Evolutionary conservation across 2,113 vertebrate genomes (phyloP), one percentile per base, ranked within the genome.

Genomic region (Myiopsitta monachus): DNA sequence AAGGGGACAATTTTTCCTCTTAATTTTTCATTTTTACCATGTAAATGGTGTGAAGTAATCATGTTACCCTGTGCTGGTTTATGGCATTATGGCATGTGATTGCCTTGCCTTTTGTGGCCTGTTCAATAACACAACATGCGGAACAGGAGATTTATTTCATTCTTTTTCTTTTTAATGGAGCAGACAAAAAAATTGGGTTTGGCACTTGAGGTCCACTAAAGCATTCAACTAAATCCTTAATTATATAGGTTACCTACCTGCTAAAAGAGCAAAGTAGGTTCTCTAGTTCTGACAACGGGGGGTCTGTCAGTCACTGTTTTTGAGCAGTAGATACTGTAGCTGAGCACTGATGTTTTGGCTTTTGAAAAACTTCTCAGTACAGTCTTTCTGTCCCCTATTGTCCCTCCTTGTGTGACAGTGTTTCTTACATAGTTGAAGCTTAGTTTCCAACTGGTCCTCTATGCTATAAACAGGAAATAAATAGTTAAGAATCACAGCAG

Each of bases 1-100:
- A 75, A 43, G 10, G 43, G 63, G 12, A 55, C 5, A 4, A 3
- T 44, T 89, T 62, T 79, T 57, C 62, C 83, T 91, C 61, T 74
- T 86, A 33, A 61, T 94, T 96, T 96, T 88, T 55, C 46, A 52
- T 86, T 97, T 92, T 75, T 49, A 33, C 26, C 74, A 74, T 18
- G 31, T 81, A 64, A 55, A 54, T 84, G 52, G 70, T 54, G 33
- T 79, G 86, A 68, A 68, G 59, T 69, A 77, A 62, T 87, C 30
- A 39, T 76, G 77, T 89, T 36, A n/a, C 38, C 24, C 77, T 74
- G 61, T 91, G 68, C 90, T 77, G 64, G 18, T 62, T 73, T 78
- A 57, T 92, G 83, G 61, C 33, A 10, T 93, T 59, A 9, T 47
- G 55, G 54, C 57, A 47, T 54, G 64, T 67, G 72, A 77, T n/a